Evolutionary conservation across 2,113 vertebrate species (phyloP).

Genomic region (Gila orcuttii): DNA sequence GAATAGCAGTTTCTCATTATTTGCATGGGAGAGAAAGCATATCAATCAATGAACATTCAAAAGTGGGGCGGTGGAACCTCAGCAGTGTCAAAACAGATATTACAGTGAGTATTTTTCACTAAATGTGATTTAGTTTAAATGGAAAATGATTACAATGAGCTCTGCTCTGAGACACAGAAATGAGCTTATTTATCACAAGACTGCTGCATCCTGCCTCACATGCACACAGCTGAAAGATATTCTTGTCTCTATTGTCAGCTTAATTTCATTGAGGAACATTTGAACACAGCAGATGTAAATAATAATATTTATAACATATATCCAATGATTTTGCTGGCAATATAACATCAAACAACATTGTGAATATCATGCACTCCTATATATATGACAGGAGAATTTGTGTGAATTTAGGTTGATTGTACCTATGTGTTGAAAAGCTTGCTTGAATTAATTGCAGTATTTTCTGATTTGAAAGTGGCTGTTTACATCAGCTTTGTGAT

Average conservation of each 20-base stretch:
- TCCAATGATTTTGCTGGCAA: too few relatives aligned
- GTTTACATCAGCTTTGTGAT: slow-evolving; percentile 3
- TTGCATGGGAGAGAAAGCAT: background rate
- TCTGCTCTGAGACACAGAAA: slow-evolving; percentile 22
- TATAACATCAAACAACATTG: too few relatives aligned
- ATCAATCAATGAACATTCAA: slow-evolving; percentile 32
- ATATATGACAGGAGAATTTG: background rate
- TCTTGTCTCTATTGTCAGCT: slow-evolving; percentile 24
- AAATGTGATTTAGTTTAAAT: slow-evolving; percentile 47
- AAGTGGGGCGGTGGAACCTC: slow-evolving; percentile 7
- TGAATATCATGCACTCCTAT: too few relatives aligned
- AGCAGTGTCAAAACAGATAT: slow-evolving; percentile 34
- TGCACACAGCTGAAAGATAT: slow-evolving; percentile 7
- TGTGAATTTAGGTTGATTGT: background rate
- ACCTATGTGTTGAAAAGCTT: background rate
- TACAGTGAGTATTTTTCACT: background rate
- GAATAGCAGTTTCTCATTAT: background rate
- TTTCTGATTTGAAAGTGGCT: background rate
- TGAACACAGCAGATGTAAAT: slow-evolving; percentile 38
- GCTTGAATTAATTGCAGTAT: background rate
- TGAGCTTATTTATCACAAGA: slow-evolving; percentile 6
- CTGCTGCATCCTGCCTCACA: background rate
- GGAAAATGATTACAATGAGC: slow-evolving; percentile 25
- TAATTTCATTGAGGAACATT: slow-evolving; percentile 42
- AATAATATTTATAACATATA: background rate